Base-by-base conservation (phyloP, 1,140 invertebrate genomes). In the Drosophila jambulina region DNA sequence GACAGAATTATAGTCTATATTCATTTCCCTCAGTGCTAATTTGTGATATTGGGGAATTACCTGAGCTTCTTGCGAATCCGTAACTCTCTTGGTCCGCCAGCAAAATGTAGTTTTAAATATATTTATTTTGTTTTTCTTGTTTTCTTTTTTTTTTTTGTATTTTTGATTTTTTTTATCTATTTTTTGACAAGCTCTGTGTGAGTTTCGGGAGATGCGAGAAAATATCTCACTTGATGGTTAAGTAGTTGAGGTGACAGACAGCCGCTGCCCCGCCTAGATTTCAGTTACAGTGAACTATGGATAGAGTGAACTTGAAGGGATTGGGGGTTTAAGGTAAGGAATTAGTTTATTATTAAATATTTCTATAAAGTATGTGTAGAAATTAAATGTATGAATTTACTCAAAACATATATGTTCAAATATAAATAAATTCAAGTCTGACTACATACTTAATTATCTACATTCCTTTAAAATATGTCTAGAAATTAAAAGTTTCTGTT, bases 151-250 rank as follows among this genome's bases (percentile, higher is more conserved):
- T 48, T 43, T 32, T 29, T 21, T 29, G 56, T 36, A 29, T 25
- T 45, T 45, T 23, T 46, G n/a, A n/a, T n/a, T n/a, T n/a, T n/a
- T n/a, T n/a, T n/a, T n/a, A n/a, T 46, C 13, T 46, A 46, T 46
- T 25, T 25, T 43, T 32, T 21, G 64, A 34, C 12, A n/a, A 68
- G 42, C 27, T 34, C 53, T 17, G 36, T 34, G 29, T 53, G 51
- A 23, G 32, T 23, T 46, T 64, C 32, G 49, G 78, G 67, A 78
- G 85, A 81, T 80, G 81, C 75, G 77, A 84, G 72, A 84, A 90
- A 88, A 88, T 83, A 88, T 84, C 80, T 83, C 77, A 80, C 72
- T 80, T 80, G 81, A 84, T 88, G 83, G 84, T 78, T 88, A 88
- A 88, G 78, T 88, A 88, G 84, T 88, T 84, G 78, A 71, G 57